Conservation (phyloP, 2,797 vertebrate genomes). For the Xenentodon cancila region DNA sequence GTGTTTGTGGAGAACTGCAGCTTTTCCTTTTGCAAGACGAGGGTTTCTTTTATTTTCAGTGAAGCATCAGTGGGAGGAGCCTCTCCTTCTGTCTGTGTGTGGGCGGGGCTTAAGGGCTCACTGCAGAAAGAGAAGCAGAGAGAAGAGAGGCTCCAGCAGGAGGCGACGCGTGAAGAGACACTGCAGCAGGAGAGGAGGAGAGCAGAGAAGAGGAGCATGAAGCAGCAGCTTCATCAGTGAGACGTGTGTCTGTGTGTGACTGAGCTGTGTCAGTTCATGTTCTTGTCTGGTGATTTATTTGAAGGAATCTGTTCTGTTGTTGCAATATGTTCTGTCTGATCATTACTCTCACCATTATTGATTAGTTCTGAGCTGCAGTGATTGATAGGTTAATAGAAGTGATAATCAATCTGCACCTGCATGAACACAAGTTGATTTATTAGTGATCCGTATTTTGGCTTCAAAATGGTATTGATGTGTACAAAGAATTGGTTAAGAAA, state of each 20-base stretch:
- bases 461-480: no score
- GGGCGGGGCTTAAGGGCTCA: not conserved
- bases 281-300: not conserved
- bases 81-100: not conserved
- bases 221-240: conserved; percentile 28
- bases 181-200: conserved; percentile 25
- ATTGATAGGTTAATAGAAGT: no score
- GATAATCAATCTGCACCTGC: no score
- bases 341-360: not conserved
- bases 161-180: conserved; percentile 17
- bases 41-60: not conserved
- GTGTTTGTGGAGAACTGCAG: not conserved
- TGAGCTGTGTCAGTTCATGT: not conserved
- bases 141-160: not conserved
- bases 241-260: conserved; percentile 7
- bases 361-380: not conserved
- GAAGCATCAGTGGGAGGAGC: conserved; percentile 2
- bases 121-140: conserved; percentile 30
- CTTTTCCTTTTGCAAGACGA: not conserved
- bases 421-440: no score
- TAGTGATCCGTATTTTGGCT: no score
- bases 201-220: conserved; percentile 18
- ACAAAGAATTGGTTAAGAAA: no score
- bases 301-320: not conserved
- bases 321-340: no score